A percentile compares a stretch with the other conserved stretches of the same genome.
phyloP scores from a whole-genome alignment of 37 sponge, comb jelly and placozoan species.

The Crambe crambe region DNA sequence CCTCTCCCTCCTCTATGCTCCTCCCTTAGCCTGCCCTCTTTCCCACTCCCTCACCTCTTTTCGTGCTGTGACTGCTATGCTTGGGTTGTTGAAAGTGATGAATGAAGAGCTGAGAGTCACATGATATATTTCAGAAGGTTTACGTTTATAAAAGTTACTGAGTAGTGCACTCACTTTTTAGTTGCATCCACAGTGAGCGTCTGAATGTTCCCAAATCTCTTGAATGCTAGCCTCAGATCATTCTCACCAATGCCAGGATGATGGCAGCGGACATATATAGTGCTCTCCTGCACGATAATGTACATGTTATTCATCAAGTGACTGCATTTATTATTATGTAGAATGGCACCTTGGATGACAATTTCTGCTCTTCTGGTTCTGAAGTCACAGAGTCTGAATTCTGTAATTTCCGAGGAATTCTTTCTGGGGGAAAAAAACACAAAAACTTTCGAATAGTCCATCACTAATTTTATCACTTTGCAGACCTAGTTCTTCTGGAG shows the following conservation, averaged over 20 bases:
- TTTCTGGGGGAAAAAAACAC: background rate
- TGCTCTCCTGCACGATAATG: slow-evolving; percentile 28
- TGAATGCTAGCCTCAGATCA: slow-evolving; percentile 39
- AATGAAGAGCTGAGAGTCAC: slow-evolving; percentile 8
- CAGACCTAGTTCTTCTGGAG: slow-evolving; percentile 34
- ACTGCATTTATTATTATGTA: no score
- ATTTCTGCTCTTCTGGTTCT: slow-evolving; percentile 6
- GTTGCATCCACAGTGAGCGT: slow-evolving; percentile 7
- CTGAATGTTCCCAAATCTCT: slow-evolving; percentile 48
- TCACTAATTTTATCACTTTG: no score
- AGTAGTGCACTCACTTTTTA: slow-evolving; percentile 11
- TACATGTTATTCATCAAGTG: background rate
- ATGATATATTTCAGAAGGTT: background rate
- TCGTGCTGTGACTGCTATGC: slow-evolving; percentile 36
- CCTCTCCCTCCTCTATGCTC: no score
- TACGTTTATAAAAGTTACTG: background rate
- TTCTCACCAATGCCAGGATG: slow-evolving; percentile 26
- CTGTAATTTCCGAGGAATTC: background rate
- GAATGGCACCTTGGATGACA: slow-evolving; percentile 22
- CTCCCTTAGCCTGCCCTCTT: no score
- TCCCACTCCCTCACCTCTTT: no score
- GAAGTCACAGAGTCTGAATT: slow-evolving; percentile 4
- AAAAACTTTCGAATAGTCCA: background rate
- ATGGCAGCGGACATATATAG: slow-evolving; percentile 30
- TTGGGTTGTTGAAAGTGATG: slow-evolving; percentile 19